Percentiles rank a stretch among this genome's conserved stretches.
Conservation (phyloP, 1,140 invertebrate species). For the Teleogryllus occipitalis region DNA sequence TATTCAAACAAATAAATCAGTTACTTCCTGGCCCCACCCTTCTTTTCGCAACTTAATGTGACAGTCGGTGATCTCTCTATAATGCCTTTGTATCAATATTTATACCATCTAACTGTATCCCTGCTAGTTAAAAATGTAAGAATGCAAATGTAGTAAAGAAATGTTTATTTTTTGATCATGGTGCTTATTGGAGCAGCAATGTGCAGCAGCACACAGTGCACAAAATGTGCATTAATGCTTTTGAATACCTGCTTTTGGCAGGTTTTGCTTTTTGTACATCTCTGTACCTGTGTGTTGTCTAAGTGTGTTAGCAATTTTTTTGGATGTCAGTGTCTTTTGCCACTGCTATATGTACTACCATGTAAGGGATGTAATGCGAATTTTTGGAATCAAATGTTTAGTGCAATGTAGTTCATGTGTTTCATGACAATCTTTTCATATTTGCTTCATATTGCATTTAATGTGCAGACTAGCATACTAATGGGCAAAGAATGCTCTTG, state of each 20-base stretch:
- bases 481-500: not conserved
- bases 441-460: not conserved
- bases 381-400: not conserved
- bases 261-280: not conserved
- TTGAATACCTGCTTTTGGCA: not conserved
- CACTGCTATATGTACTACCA: not conserved
- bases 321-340: not conserved
- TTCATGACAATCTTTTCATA: conserved; percentile 1
- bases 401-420: not conserved
- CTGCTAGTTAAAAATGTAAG: not conserved
- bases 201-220: not conserved
- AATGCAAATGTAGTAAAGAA: not conserved
- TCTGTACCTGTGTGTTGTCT: not conserved
- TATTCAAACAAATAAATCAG: too few species aligned
- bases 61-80: not conserved
- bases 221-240: not conserved
- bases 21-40: not conserved
- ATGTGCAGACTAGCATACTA: not conserved
- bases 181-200: not conserved
- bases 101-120: not conserved
- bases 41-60: not conserved
- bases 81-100: not conserved
- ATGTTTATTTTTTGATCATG: conserved; percentile 1
- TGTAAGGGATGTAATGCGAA: not conserved
- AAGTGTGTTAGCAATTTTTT: not conserved